Evolutionary conservation across 2,888 invertebrate genomes (phyloP), one percentile per base, ranked within the genome.

Genomic region (Eupithecia tripunctaria): DNA sequence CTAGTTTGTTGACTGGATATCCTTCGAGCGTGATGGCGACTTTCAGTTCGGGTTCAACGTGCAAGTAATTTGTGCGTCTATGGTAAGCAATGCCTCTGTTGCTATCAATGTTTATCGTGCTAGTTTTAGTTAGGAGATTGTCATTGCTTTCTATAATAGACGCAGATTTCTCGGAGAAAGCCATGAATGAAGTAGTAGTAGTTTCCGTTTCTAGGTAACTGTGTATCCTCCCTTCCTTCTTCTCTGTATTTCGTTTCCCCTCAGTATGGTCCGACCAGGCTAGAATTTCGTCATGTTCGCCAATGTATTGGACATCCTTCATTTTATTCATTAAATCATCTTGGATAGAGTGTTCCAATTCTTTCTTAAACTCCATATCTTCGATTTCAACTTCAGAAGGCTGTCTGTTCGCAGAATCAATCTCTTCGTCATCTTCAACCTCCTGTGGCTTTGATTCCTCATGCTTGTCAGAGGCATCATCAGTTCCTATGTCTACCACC

Each of bases 71-170:
- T 0, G 94, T 94, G 29, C 94, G 85, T 79, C 94, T 89, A 72
- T 93, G 89, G 70, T 93, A 94, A 0, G 93, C 92, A 12, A 93
- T 91, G 0, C 93, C 92, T 82, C 92, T 85, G 59, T 89, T 92
- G 68, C 92, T 92, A 69, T 93, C 92, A 14, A 93, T 91, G 47
- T 91, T 91, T 8, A 93, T 76, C 70, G 88, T 88, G 60, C 91
- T 89, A 56, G 84, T 85, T 67, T 88, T 87, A 18, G 86, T 83
- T 2, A 88, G 82, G 4, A 91, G 79, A 75, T 89, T 89, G 5
- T 90, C 90, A 60, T 80, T 86, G 76, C 91, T 93, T 76, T 88
- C 91, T 18, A 85, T 81, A 32, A 88, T 66, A 0, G 91, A 91
- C 51, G 90, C 92, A 0, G 88, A 86, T 76, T 86, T 87, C 25